Evolutionary conservation across 1,140 invertebrate genomes (phyloP).

Genomic region (Wasmannia auropunctata): DNA sequence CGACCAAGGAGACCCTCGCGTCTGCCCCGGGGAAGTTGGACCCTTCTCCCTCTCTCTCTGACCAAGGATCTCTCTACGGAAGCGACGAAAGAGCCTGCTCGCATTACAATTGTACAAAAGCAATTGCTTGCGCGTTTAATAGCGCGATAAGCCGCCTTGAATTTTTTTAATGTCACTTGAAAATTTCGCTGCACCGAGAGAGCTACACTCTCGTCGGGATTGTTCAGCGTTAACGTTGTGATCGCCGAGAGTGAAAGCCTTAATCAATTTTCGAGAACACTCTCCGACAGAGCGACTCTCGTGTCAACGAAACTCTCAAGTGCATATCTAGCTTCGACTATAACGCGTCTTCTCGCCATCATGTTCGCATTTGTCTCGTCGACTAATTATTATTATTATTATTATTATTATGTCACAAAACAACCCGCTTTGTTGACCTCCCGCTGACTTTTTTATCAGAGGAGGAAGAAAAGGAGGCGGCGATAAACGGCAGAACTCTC

Average conservation of each 20-base stretch:
- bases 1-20: background rate
- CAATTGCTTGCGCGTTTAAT: slow-evolving; percentile 40
- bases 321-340: slow-evolving; percentile 19
- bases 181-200: background rate
- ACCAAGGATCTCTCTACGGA: slow-evolving; percentile 22
- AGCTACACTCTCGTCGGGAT: background rate
- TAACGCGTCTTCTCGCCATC: slow-evolving; percentile 18
- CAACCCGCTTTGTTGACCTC: slow-evolving; percentile 27
- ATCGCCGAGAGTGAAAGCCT: background rate
- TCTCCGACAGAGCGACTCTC: background rate
- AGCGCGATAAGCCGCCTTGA: slow-evolving; percentile 5
- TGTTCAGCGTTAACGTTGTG: background rate
- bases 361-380: slow-evolving; percentile 34
- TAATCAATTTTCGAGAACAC: background rate
- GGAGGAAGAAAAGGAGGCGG: background rate
- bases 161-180: background rate
- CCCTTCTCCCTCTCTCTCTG: background rate
- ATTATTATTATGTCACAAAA: slow-evolving; percentile 45
- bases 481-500: slow-evolving; percentile 19
- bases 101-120: slow-evolving; percentile 38
- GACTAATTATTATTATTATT: slow-evolving; percentile 38
- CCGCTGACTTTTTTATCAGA: slow-evolving; percentile 12
- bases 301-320: background rate
- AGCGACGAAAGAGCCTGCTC: background rate
- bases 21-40: slow-evolving; percentile 15